Base-by-base conservation (phyloP, 2,888 invertebrate species). In the Hirtodrosophila cameraria region DNA sequence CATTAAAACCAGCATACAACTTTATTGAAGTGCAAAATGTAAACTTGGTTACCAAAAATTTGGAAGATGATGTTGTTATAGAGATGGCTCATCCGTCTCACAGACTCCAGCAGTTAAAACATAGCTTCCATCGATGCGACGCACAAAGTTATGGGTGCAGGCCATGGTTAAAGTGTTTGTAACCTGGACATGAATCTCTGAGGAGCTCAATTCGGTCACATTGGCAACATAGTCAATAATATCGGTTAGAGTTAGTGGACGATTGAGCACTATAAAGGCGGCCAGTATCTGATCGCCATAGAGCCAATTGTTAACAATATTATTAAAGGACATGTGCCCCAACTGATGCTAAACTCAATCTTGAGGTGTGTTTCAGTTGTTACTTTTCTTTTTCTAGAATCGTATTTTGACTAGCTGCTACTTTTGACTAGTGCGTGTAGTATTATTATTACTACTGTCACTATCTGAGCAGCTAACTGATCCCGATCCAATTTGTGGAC, bases 221-320 rank as follows among this genome's bases (percentile, higher is more conserved):
- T 15, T 6, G 33, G 33, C 33, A 13, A 33, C 54, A 30, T 38
- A 54, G 8, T 45, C 45, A 18, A 54, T 20, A 16, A 54, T 54
- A 15, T 54, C 45, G 7, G 28, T 7, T 8, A 54, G 45, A 5
- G 45, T 23, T 8, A 54, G 30, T 6, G 54, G 54, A 11, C 54
- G 43, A 4, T 38, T 27, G 6, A 45, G 11, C 1, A n/a, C 36
- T 15, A 54, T 43, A 9, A 54, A 54, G 23, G 54, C 54, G 8
- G 36, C 18, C n/a, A 54, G 38, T n/a, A 54, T 45, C 8, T 42
- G 53, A 42, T 53, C 53, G 28, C 53, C 53, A 28, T 53, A 53
- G 23, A 28, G 11, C 20, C 43, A 25, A 41, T 52, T 18, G n/a
- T 12, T 33, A 3, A 23, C 13, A 12, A 11, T 4, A 5, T 4